Evolutionary conservation across 2,113 vertebrate species (phyloP).

Genomic region (Macrotus californicus): DNA sequence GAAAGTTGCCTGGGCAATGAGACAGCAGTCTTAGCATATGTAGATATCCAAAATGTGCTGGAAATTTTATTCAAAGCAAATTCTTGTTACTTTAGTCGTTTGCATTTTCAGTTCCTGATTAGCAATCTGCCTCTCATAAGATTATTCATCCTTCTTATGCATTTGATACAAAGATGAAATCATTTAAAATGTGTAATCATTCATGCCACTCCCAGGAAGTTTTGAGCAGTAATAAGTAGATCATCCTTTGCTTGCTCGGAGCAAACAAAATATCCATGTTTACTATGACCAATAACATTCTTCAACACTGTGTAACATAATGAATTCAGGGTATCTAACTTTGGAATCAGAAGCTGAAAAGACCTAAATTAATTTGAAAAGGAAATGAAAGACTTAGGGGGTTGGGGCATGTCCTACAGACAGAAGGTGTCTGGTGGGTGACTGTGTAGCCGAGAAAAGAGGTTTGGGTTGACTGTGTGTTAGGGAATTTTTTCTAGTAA

Average conservation of each 20-base stretch:
- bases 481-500: background rate
- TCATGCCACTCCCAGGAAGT: background rate
- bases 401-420: rapidly evolving
- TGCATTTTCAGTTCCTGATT: background rate
- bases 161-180: background rate
- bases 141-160: background rate
- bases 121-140: background rate
- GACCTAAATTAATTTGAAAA: background rate
- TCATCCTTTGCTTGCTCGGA: background rate
- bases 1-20: background rate
- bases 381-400: background rate
- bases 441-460: background rate
- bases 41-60: background rate
- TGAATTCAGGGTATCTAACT: background rate
- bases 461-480: background rate
- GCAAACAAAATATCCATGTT: background rate
- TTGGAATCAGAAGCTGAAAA: background rate
- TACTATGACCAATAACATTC: background rate
- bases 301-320: background rate
- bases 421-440: background rate
- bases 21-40: background rate
- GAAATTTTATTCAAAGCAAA: background rate
- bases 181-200: background rate
- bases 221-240: background rate
- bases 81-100: background rate